phyloP scores from a whole-genome alignment of 2,888 invertebrate species.

The Archips xylosteana region DNA sequence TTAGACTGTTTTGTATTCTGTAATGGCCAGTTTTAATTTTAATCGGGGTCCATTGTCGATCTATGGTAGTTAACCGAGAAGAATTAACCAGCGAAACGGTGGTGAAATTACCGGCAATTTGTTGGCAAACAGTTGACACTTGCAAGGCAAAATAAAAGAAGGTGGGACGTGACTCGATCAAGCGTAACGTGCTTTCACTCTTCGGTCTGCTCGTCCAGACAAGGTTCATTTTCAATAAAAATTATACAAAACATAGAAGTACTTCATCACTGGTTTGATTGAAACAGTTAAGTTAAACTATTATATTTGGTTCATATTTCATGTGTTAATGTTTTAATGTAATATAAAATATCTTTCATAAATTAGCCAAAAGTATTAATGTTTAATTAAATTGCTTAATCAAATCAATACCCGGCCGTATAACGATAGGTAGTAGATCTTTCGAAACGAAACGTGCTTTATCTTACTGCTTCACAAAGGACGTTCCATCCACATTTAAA shows the following conservation, averaged over 20 bases:
- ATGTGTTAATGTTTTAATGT: not conserved
- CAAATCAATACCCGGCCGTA: not conserved
- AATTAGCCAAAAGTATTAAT: not conserved
- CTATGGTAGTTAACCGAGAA: slow-evolving; percentile 47
- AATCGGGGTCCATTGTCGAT: slow-evolving; percentile 15
- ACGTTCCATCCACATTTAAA: not conserved
- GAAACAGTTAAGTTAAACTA: not conserved
- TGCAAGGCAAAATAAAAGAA: slow-evolving; percentile 63
- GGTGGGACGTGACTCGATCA: slow-evolving; percentile 66
- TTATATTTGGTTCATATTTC: not conserved
- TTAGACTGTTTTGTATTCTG: not conserved
- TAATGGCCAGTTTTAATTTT: slow-evolving; percentile 7
- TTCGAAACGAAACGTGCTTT: slow-evolving; percentile 1
- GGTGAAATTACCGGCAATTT: slow-evolving; percentile 53
- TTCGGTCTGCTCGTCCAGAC: slow-evolving; percentile 57
- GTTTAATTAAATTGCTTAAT: not conserved
- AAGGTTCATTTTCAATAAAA: slow-evolving; percentile 53
- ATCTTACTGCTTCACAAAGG: not conserved
- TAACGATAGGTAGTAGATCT: not conserved
- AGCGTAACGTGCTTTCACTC: slow-evolving; percentile 78
- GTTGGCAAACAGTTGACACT: slow-evolving; percentile 68
- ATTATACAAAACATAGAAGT: not conserved
- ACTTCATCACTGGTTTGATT: not conserved
- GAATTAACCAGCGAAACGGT: slow-evolving; percentile 57
- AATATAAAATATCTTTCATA: not conserved